Conservation (phyloP, 2,888 invertebrate species). For the Himalopsyche anomala region DNA sequence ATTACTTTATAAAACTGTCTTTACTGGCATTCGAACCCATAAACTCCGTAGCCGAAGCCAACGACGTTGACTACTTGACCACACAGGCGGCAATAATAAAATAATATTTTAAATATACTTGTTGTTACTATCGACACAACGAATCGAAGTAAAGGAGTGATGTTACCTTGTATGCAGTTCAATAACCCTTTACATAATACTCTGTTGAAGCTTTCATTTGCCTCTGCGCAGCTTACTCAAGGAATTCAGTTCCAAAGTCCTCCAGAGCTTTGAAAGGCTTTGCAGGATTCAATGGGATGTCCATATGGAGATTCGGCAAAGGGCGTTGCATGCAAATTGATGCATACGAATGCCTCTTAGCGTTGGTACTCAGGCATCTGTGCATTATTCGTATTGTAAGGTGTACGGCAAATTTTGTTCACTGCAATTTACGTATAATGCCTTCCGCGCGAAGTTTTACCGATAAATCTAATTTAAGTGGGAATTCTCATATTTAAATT, state of each 20-base stretch:
- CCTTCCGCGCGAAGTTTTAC: too few relatives aligned
- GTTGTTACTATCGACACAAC: too few relatives aligned
- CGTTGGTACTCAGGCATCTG: not conserved
- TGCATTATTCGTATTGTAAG: slow-evolving; percentile 25
- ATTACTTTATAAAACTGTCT: too few relatives aligned
- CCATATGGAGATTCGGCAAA: slow-evolving; percentile 34
- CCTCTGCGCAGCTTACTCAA: not conserved
- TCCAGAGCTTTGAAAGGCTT: slow-evolving; percentile 21
- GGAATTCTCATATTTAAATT: too few relatives aligned
- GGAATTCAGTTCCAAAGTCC: slow-evolving; percentile 9
- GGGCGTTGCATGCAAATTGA: slow-evolving; percentile 38
- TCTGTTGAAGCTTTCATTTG: not conserved
- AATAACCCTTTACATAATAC: not conserved
- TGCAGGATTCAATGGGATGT: slow-evolving; percentile 16
- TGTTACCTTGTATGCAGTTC: not conserved
- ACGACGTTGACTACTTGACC: too few relatives aligned
- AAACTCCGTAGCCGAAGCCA: too few relatives aligned
- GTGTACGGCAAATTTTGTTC: slow-evolving; percentile 1
- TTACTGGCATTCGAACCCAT: too few relatives aligned
- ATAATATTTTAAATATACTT: too few relatives aligned
- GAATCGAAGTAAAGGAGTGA: not conserved
- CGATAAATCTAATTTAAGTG: too few relatives aligned
- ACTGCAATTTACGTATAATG: slow-evolving; percentile 26
- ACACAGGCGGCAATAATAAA: too few relatives aligned
- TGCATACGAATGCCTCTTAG: slow-evolving; percentile 12